phyloP scores from a whole-genome alignment of 1,140 invertebrate genomes.

The Macrocentrus cingulum region DNA sequence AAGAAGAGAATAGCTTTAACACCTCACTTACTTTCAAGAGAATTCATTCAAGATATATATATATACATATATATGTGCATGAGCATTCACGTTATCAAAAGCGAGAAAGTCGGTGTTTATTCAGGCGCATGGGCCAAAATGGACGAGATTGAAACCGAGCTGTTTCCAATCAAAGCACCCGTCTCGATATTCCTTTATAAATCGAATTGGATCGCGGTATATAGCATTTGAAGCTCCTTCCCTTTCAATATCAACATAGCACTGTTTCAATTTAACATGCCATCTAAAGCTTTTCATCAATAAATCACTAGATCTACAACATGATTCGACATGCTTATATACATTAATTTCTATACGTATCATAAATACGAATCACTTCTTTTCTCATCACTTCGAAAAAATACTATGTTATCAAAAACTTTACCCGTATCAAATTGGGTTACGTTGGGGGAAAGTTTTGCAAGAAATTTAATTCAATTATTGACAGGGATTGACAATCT shows the following conservation, averaged over 20 bases:
- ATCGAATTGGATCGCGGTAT: conserved; percentile 29
- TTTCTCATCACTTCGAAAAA: too few species aligned
- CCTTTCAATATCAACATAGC: background rate
- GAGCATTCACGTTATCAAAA: background rate
- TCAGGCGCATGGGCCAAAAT: conserved; percentile 37
- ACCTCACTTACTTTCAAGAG: conserved; percentile 32
- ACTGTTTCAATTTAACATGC: background rate
- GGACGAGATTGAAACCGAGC: conserved; percentile 41
- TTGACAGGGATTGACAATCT: too few species aligned
- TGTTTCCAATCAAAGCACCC: conserved; percentile 29
- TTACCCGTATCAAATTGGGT: too few species aligned
- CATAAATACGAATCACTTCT: too few species aligned
- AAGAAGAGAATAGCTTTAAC: conserved; percentile 30
- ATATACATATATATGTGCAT: background rate
- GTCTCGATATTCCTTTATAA: conserved; percentile 20
- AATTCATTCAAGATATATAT: conserved; percentile 33
- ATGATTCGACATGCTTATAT: too few species aligned
- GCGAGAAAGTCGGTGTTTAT: conserved; percentile 45
- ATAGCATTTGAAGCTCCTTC: conserved; percentile 12
- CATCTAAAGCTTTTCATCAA: too few species aligned
- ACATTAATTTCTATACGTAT: too few species aligned
- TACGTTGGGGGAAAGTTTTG: too few species aligned
- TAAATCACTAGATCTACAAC: too few species aligned
- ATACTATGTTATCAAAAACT: too few species aligned
- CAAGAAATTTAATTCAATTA: too few species aligned